Percentiles rank a stretch among this genome's conserved stretches.
These are phyloP conservation scores for Phorcus lineatus DNA, from an alignment of 2,888 invertebrate genomes.

Conservation along the genomic window DNA sequence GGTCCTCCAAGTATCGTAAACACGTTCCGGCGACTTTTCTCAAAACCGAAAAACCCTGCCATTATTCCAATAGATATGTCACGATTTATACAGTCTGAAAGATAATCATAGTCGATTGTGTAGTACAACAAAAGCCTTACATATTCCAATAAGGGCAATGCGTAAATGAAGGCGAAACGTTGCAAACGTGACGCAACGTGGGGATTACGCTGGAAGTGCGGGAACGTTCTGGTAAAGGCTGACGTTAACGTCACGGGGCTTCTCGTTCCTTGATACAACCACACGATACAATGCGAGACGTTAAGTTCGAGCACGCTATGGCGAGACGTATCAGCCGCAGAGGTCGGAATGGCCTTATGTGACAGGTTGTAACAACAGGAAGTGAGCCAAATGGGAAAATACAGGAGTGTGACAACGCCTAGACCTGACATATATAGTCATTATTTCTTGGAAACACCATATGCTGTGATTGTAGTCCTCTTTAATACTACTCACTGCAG, in stretches of 20 bases:
- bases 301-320: background rate
- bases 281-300: background rate
- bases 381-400: background rate
- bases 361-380: background rate
- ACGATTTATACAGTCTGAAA: background rate
- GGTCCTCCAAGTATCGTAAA: background rate
- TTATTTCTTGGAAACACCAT: background rate
- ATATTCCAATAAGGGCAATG: background rate
- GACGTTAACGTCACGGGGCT: background rate
- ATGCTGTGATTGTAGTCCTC: background rate
- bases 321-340: background rate
- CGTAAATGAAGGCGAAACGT: background rate
- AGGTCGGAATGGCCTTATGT: background rate
- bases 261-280: background rate
- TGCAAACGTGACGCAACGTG: background rate
- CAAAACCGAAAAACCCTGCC: background rate
- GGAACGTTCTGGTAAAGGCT: background rate
- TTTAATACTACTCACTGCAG: background rate
- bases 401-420: background rate
- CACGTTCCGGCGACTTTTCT: background rate
- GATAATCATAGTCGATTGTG: background rate
- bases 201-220: background rate
- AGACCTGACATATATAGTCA: background rate
- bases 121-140: background rate
- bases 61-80: background rate